phyloP scores from a whole-genome alignment of 2,113 vertebrate genomes.

The Oriolus oriolus region DNA sequence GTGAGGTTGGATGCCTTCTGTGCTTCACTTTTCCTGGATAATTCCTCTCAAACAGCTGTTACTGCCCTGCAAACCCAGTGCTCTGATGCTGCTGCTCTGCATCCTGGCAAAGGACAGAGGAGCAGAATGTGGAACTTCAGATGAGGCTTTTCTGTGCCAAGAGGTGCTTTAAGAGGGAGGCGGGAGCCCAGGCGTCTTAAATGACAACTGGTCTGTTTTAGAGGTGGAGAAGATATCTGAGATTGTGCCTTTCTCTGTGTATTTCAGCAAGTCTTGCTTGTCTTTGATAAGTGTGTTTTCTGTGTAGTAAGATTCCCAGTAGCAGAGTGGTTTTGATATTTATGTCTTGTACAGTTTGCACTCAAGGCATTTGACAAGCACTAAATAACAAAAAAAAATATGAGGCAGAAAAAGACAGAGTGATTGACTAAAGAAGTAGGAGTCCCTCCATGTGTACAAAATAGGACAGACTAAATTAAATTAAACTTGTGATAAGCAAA shows the following conservation, averaged over 20 bases:
- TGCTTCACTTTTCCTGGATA: not conserved
- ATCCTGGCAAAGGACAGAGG: not conserved
- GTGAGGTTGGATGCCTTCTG: not conserved
- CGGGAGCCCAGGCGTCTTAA: not conserved
- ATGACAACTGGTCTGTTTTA: not conserved
- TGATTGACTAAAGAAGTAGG: slow-evolving; percentile 55
- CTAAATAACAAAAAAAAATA: slow-evolving; percentile 5
- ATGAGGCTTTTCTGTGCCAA: not conserved
- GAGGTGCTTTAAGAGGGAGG: not conserved
- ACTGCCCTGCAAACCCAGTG: not conserved
- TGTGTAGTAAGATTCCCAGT: slow-evolving; percentile 1
- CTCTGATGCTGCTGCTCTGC: not conserved
- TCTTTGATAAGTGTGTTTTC: slow-evolving; percentile 6
- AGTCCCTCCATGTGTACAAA: slow-evolving; percentile 20
- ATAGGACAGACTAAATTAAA: slow-evolving; percentile 45
- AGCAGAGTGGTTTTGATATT: slow-evolving; percentile 21
- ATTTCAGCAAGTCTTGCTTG: not conserved
- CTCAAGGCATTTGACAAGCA: slow-evolving; percentile 1
- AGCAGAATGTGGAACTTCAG: not conserved
- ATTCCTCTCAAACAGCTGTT: not conserved
- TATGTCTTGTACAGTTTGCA: slow-evolving; percentile 30
- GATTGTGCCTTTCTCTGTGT: not conserved
- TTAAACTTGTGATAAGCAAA: slow-evolving; percentile 45
- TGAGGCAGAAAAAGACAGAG: slow-evolving; percentile 40
- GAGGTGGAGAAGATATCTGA: not conserved